Evolutionary conservation across 2,888 invertebrate species (phyloP), one percentile per base, ranked within the genome.

Genomic region (Dioctria linearis): DNA sequence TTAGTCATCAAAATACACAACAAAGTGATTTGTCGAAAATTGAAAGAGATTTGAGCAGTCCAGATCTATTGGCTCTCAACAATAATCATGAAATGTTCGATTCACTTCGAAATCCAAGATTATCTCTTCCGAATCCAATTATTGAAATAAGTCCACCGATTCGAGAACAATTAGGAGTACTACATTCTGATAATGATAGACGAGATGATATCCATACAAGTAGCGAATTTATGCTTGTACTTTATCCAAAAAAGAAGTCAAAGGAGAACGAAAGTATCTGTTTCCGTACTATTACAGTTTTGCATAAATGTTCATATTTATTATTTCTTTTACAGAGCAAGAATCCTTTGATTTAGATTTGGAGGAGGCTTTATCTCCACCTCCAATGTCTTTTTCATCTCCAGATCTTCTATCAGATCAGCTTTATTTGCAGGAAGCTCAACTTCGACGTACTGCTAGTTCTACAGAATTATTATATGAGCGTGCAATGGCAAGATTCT

Each of bases 391-490:
- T 0, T 90, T 95, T 75, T 96, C 96, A 0, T 93, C 95, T 9
- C 96, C 96, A 0, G 95, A 96, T 86, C 88, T 96, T 81, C 93
- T 93, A 85, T 90, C 91, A 71, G 91, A 93, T 84, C 90, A 92
- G 66, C 91, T 92, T 39, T 89, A 90, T 40, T 86, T 87, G 80
- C 85, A 88, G 75, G 89, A 92, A 67, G 90, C 90, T 78, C 88
- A 90, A 2, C 88, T 95, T 51, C 91, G 94, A 43, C 91, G 93
- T 84, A 94, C 95, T 0, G 94, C 94, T 42, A 96, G 96, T 86
- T 95, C 95, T 3, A 94, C 95, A 0, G 96, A 96, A 86, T 90
- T 96, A 4, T 90, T 96, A 0, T 95, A 95, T 86, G 95, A 95
- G 86, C 91, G 93, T 65, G 94, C 95, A 9, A 95, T 96, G 94